phyloP scores from a whole-genome alignment of 2,888 invertebrate species.

The Auanema freiburgensis region DNA sequence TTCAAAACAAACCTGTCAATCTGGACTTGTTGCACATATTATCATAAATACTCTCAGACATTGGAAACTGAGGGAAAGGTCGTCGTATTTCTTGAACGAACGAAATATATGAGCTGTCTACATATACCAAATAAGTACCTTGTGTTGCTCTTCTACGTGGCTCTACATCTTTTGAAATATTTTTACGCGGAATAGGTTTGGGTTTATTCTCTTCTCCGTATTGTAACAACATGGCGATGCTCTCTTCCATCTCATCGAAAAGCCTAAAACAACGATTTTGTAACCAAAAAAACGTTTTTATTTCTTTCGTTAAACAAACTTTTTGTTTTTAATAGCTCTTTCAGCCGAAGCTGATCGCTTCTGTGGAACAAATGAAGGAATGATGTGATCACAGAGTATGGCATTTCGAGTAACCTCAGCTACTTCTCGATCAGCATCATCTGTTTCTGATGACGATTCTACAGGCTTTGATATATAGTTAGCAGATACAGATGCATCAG shows the following conservation, averaged over 20 bases:
- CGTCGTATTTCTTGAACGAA: conserved; percentile 16
- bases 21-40: conserved; percentile 8
- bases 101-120: neutral
- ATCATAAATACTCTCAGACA: conserved; percentile 22
- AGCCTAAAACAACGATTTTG: conserved; percentile 15
- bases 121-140: neutral
- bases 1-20: neutral
- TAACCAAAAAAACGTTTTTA: neutral
- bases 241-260: conserved; percentile 19
- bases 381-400: neutral
- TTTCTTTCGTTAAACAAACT: neutral
- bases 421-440: conserved; percentile 44
- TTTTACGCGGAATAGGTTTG: conserved; percentile 2
- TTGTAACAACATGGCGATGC: conserved; percentile 19
- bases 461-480: conserved; percentile 1
- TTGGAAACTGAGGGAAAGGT: conserved; percentile 16
- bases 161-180: conserved; percentile 9
- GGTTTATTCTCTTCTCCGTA: conserved; percentile 13
- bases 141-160: neutral
- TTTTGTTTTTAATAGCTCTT: conserved; percentile 1
- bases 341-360: neutral
- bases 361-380: neutral
- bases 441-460: conserved; percentile 31
- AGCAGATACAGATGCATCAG: neutral
- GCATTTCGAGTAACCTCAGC: conserved; percentile 25